These are phyloP conservation scores for Tangara arthus DNA, from an alignment of 2,797 vertebrate genomes.

Conservation along the genomic window DNA sequence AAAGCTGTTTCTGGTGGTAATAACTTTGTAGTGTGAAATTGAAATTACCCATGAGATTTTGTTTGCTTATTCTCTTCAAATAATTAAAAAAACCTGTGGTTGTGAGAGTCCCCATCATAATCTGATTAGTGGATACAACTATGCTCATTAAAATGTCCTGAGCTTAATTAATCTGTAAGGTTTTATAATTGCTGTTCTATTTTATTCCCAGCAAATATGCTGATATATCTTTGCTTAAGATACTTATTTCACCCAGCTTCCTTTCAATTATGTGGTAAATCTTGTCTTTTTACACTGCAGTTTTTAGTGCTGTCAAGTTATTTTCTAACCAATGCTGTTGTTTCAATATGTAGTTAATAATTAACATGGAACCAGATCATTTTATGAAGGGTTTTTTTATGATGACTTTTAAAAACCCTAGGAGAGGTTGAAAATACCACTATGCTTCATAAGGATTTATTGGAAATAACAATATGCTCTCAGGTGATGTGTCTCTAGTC, in stretches of 20 bases:
- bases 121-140: not conserved
- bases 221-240: not conserved
- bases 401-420: not conserved
- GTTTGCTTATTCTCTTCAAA: not conserved
- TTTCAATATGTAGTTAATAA: conserved; percentile 47
- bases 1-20: not conserved
- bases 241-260: not conserved
- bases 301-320: conserved; percentile 33
- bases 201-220: not conserved
- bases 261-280: not conserved
- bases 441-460: conserved; percentile 38
- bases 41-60: not conserved
- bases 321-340: conserved; percentile 29
- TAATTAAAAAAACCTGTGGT: not conserved
- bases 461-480: conserved; percentile 45
- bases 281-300: not conserved
- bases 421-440: conserved; percentile 18
- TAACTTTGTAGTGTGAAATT: not conserved
- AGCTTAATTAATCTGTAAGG: not conserved
- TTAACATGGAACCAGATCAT: conserved; percentile 28
- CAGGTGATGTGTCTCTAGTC: conserved; percentile 13
- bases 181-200: not conserved
- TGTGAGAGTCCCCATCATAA: not conserved
- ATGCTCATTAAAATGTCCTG: not conserved
- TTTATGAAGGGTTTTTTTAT: conserved; percentile 29